Evolutionary conservation across 2,888 invertebrate genomes (phyloP), one percentile per base, ranked within the genome.

Genomic region (Syrista parreyssii): DNA sequence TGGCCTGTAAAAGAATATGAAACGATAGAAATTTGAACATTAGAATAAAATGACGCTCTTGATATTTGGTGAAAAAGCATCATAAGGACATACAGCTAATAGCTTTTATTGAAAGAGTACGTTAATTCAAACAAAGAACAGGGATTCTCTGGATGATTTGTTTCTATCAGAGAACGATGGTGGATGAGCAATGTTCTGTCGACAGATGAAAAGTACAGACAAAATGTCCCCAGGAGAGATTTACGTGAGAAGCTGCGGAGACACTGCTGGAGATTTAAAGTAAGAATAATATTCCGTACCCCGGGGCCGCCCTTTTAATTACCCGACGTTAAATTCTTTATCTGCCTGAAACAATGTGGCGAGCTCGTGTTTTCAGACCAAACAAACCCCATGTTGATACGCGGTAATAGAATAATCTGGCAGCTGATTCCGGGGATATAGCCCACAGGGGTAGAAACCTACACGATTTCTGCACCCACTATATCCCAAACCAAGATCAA

Each of bases 351-450:
- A 94, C 93, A 93, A 93, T 94, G 93, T 89, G 90, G 88, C 88
- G 82, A 79, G 85, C 85, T 90, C 91, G 92, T 94, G 94, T 94
- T 94, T 94, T 94, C 93, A 94, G 93, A 94, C 92, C 93, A 94
- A 94, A 94, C 94, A 94, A 93, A 91, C 92, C 92, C 92, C 92
- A 93, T 94, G 94, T 94, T 94, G 94, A 94, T 94, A 93, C 93
- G 92, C 93, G 93, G 94, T 94, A 94, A 94, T 94, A 94, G 94
- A 94, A 94, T 94, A 94, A 94, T 94, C 94, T 94, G 93, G 93
- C 92, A 92, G 92, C 92, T 90, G 91, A 91, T 91, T 91, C 90
- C 89, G 87, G 89, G 91, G 91, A 91, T 91, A 90, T 90, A 87
- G 89, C 91, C 90, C 84, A 88, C 85, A 89, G 91, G 88, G 89